Evolutionary conservation across 2,113 vertebrate species (phyloP).

Genomic region (Sapajus apella): DNA sequence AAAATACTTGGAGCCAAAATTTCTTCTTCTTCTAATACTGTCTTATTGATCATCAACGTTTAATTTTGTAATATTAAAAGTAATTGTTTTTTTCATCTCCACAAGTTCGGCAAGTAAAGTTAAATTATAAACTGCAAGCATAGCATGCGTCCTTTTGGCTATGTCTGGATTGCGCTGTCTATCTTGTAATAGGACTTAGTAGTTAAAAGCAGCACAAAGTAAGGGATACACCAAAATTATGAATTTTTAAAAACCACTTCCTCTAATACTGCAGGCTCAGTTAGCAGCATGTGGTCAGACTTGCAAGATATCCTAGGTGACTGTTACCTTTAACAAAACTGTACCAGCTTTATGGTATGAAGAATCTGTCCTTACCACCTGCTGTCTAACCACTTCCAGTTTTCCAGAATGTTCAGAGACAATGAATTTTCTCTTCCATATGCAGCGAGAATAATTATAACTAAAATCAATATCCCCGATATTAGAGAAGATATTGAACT

Average conservation of each 20-base stretch:
- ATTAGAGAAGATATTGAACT: constrained; percentile 32
- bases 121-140: not conserved
- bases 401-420: constrained; percentile 9
- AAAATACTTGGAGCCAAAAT: not conserved
- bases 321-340: constrained; percentile 44
- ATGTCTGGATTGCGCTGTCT: not conserved
- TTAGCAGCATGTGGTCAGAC: not conserved
- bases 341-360: not conserved
- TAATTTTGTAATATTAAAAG: not conserved
- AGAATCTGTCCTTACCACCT: constrained; percentile 17
- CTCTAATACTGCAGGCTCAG: not conserved
- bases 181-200: not conserved
- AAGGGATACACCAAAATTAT: not conserved
- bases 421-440: constrained; percentile 30
- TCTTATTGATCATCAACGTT: constrained; percentile 3
- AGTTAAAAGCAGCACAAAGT: constrained; percentile 25
- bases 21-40: not conserved
- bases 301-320: constrained; percentile 43
- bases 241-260: constrained; percentile 35
- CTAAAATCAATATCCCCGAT: constrained; percentile 27
- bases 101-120: not conserved
- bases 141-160: not conserved
- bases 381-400: constrained; percentile 36
- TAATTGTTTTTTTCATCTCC: not conserved
- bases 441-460: constrained; percentile 42